phyloP scores from a whole-genome alignment of 2,113 vertebrate genomes.

The Telmatochromis sp. region DNA sequence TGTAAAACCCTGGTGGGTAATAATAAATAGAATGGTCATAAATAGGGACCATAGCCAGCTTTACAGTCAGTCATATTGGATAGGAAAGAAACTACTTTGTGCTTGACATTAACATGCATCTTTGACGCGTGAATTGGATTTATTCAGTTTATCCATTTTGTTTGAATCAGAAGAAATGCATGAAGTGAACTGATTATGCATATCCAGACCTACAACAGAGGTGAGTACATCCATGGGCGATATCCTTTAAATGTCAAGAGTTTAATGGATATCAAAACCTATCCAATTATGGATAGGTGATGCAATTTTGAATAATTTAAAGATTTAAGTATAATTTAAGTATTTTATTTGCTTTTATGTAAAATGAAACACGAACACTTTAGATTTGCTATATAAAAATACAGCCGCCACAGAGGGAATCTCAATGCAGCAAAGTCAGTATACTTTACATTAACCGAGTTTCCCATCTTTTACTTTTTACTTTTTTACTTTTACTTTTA shows the following conservation, averaged over 20 bases:
- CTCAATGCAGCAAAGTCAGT: background rate
- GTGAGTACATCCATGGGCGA: background rate
- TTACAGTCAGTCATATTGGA: background rate
- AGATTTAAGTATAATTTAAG: background rate
- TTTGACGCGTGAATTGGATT: background rate
- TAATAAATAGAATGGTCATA: background rate
- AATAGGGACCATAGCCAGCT: background rate
- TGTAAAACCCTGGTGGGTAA: background rate
- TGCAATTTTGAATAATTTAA: background rate
- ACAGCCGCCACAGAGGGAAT: background rate
- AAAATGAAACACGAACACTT: background rate
- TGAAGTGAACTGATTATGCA: background rate
- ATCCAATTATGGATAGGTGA: background rate
- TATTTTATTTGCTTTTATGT: background rate
- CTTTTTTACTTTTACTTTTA: background rate
- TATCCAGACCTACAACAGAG: background rate
- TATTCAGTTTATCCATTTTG: background rate
- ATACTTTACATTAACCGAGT: background rate
- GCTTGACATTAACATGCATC: background rate
- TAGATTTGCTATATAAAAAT: background rate
- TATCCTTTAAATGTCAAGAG: background rate
- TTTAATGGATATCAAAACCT: background rate
- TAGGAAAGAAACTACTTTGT: background rate
- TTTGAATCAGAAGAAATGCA: background rate
- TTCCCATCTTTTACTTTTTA: background rate